phyloP scores from a whole-genome alignment of 2,797 vertebrate species.

The Phrynocephalus guinanensis region DNA sequence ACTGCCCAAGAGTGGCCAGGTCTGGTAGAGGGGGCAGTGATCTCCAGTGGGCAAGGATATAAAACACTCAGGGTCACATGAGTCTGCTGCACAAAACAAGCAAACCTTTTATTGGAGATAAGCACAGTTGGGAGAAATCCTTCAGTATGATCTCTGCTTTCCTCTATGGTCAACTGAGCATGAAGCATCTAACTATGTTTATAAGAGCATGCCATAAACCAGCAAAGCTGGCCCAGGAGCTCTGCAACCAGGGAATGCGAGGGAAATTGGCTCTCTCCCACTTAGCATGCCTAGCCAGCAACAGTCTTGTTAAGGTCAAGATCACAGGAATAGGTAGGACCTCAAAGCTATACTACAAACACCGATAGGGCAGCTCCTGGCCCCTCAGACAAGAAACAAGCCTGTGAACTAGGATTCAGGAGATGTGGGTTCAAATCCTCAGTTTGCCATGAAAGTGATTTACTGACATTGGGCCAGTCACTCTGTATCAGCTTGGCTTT shows the following conservation, averaged over 20 bases:
- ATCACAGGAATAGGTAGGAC: not conserved
- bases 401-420: too few species aligned
- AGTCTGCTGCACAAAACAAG: not conserved
- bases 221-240: not conserved
- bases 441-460: too few species aligned
- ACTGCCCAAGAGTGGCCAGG: not conserved
- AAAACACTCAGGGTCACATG: not conserved
- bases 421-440: too few species aligned
- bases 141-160: not conserved
- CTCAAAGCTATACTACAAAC: not conserved
- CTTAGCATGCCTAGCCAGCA: not conserved
- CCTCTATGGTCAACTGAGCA: not conserved
- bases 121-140: not conserved
- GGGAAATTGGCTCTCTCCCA: not conserved
- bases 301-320: not conserved
- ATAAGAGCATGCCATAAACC: not conserved
- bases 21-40: not conserved
- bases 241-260: not conserved
- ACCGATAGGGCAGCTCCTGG: not conserved
- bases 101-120: not conserved
- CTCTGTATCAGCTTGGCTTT: too few species aligned
- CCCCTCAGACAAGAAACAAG: not conserved
- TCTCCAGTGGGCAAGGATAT: not conserved
- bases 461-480: too few species aligned
- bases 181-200: not conserved